Evolutionary conservation across 2,113 vertebrate genomes (phyloP).

Genomic region (Ranitomeya imitator): DNA sequence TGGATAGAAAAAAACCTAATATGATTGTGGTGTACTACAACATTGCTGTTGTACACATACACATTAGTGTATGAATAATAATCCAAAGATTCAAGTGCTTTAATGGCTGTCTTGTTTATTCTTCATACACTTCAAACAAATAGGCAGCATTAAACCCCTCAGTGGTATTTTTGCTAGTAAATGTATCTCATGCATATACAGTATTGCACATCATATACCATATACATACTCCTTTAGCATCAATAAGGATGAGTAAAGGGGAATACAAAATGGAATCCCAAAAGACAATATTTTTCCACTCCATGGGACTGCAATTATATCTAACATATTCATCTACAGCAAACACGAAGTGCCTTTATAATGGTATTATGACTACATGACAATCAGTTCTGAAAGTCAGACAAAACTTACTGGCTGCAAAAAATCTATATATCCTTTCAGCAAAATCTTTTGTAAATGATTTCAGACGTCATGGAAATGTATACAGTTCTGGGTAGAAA

Average conservation of each 20-base stretch:
- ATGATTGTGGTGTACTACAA: no score
- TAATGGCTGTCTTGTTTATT: no score
- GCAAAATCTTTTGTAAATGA: constrained; percentile 28
- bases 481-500: not conserved
- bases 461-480: constrained; percentile 3
- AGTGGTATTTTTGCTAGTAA: no score
- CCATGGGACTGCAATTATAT: not conserved
- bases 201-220: no score
- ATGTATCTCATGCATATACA: no score
- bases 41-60: no score
- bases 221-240: no score
- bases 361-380: not conserved
- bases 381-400: not conserved
- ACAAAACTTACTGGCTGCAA: constrained; percentile 22
- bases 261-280: not conserved
- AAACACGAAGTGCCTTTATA: not conserved
- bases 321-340: not conserved
- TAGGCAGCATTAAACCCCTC: no score
- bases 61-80: no score
- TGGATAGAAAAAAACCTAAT: no score
- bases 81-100: no score
- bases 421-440: not conserved
- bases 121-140: no score
- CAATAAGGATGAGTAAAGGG: not conserved
- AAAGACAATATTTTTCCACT: not conserved